Evolutionary conservation across 2,888 invertebrate genomes (phyloP).

Genomic region (Standfussiana lucernea): DNA sequence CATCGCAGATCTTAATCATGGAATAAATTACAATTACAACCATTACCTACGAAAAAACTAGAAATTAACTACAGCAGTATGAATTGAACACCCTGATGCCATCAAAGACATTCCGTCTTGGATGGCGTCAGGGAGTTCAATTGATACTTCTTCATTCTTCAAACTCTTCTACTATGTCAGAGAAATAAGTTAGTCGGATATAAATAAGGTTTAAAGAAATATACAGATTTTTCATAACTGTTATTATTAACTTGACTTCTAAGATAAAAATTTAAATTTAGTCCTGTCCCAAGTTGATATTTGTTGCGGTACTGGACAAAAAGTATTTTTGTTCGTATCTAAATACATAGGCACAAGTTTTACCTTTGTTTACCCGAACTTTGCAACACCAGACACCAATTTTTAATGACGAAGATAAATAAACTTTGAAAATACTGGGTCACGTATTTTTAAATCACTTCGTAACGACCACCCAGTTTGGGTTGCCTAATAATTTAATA

Average conservation of each 20-base stretch:
- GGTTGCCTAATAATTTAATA: slow-evolving; percentile 3
- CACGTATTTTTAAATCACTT: slow-evolving; percentile 26
- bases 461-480: not conserved
- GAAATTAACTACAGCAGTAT: too few relatives aligned
- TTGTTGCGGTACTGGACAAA: not conserved
- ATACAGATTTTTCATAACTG: not conserved
- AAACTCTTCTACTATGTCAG: not conserved
- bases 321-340: not conserved
- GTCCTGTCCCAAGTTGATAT: not conserved
- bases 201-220: not conserved
- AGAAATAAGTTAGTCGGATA: not conserved
- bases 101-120: too few relatives aligned
- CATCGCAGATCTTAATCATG: not conserved
- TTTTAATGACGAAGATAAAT: not conserved
- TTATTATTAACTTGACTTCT: not conserved
- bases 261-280: not conserved
- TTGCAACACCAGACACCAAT: slow-evolving; percentile 2
- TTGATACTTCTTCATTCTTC: not conserved
- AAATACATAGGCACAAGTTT: not conserved
- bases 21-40: not conserved
- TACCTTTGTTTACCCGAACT: not conserved
- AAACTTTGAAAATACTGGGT: not conserved
- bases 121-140: not conserved
- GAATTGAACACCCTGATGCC: too few relatives aligned
- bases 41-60: not conserved